Base-by-base conservation (phyloP, 2,888 invertebrate genomes). In the Dicyrtomina minuta region DNA sequence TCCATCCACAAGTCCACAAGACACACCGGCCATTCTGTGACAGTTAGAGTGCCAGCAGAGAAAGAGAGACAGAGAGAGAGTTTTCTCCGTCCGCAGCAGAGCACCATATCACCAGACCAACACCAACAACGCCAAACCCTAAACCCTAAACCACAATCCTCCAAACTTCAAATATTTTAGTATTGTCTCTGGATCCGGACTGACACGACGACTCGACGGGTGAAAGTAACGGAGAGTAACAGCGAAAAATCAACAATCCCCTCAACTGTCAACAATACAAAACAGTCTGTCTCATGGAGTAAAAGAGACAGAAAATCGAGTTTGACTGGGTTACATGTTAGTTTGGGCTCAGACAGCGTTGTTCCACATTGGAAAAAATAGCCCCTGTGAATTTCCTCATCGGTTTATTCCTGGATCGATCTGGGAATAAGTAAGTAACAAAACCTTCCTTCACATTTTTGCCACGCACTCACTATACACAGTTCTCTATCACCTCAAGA, bases 361-460 rank as follows among this genome's bases (percentile, higher is more conserved):
- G 17, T 17, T 20, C 20, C 26, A 44, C 62, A 10, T 58, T 58
- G 43, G 20, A 51, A 53, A 75, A 71, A 69, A 77, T 77, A 72
- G 75, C 77, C 27, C 77, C 77, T 60, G 76, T 77, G 62, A 75
- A 73, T 67, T 77, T 77, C 67, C 73, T 76, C 44, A 74, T 77
- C 76, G 77, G 77, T 61, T 74, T 77, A 70, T 77, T 77, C 77
- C 77, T 76, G 65, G 75, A 77, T 66, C 70, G 73, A 15, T 76
- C 77, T 75, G 76, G 77, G 77, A 75, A 77, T 71, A 76, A 74
- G 77, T 77, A 73, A 76, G 75, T 26, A 33, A 33, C 33, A 33
- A 33, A 33, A 13, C 13, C 39, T 13, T 33, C 58, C 27, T 56
- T 43, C 10, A 12, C 43, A 43, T 43, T 43, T 43, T 43, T 43